phyloP scores from a whole-genome alignment of 2,888 invertebrate genomes.

The Trichogramma evanescens region DNA sequence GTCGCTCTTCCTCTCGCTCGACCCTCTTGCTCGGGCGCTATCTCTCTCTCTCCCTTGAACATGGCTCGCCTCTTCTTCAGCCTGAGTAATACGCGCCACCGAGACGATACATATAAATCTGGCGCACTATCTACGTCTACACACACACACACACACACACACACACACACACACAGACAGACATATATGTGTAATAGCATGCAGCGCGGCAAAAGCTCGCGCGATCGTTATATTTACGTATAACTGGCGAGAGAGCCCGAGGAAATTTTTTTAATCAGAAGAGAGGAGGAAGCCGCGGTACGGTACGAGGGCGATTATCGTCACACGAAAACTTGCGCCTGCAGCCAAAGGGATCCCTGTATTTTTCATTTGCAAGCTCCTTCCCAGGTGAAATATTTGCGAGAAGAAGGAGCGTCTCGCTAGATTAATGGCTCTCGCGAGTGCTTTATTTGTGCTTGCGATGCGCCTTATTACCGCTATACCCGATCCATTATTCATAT shows the following conservation, averaged over 20 bases:
- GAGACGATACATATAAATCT: slow-evolving; percentile 28
- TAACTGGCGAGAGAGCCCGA: slow-evolving; percentile 19
- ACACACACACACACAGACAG: too few species aligned
- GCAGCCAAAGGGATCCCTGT: too few species aligned
- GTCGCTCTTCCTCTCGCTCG: slow-evolving; percentile 17
- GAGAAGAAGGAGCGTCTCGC: too few species aligned
- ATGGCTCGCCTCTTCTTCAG: not conserved
- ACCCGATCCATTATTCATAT: too few species aligned
- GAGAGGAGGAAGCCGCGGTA: not conserved
- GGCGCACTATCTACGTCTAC: not conserved
- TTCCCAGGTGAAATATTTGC: too few species aligned
- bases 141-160: too few species aligned
- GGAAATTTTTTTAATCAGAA: not conserved
- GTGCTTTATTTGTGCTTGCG: too few species aligned
- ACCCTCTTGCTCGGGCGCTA: slow-evolving; percentile 4
- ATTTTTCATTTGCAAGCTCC: too few species aligned
- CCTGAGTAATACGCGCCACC: slow-evolving; percentile 31
- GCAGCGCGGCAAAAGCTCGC: not conserved
- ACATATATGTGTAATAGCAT: not conserved
- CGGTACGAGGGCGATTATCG: not conserved
- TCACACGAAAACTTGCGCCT: slow-evolving; percentile 3
- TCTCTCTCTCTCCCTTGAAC: slow-evolving; percentile 17
- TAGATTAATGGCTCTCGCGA: not conserved
- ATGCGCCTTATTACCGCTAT: too few species aligned
- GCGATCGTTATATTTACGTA: slow-evolving; percentile 17